Evolutionary conservation across 2,797 vertebrate genomes (phyloP).

Genomic region (Chloroceryle inda): DNA sequence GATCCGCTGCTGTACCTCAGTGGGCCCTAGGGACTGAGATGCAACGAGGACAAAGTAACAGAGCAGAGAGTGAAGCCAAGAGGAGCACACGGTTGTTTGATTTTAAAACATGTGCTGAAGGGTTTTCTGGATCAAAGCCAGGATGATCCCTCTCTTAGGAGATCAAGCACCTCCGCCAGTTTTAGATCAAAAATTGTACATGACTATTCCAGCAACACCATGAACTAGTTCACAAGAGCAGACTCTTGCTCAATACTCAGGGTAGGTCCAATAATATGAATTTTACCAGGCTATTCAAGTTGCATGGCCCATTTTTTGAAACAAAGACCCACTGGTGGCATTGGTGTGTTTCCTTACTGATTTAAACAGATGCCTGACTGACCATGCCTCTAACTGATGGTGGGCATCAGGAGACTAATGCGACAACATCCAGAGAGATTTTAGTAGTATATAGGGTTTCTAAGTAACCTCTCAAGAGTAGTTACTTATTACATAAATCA

Average conservation of each 20-base stretch:
- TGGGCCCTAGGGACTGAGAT: neutral
- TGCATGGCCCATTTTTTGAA: neutral
- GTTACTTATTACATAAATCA: neutral
- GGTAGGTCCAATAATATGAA: fast-evolving
- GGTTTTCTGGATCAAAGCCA: neutral
- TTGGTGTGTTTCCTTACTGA: neutral
- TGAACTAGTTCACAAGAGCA: neutral
- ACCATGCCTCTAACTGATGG: neutral
- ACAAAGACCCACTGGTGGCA: fast-evolving
- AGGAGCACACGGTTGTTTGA: neutral
- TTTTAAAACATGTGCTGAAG: neutral
- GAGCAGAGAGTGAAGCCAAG: neutral
- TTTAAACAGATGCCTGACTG: neutral
- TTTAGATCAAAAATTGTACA: neutral
- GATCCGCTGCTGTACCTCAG: fast-evolving
- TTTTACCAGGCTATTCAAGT: neutral
- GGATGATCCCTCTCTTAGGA: neutral
- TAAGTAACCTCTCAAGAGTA: neutral
- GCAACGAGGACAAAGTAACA: fast-evolving
- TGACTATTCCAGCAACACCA: neutral
- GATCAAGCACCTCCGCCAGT: neutral
- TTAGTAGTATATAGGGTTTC: neutral
- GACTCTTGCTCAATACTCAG: neutral
- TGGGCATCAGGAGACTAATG: neutral
- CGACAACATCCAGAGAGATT: neutral